Base-by-base conservation (phyloP, 2,888 invertebrate genomes). In the Drosophila pseudotalamancana region DNA sequence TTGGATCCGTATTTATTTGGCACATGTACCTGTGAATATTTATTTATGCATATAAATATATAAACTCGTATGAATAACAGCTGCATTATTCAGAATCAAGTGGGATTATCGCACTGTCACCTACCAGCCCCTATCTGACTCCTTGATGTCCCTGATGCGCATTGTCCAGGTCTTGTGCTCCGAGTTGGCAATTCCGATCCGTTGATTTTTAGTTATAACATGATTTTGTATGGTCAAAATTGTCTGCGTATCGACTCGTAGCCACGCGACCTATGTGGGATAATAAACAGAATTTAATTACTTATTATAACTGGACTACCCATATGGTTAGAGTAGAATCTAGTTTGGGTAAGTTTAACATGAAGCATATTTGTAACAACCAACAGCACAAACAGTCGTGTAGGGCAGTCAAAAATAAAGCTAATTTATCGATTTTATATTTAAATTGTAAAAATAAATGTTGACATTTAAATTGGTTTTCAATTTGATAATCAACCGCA, bases 191-290 rank as follows among this genome's bases (percentile, higher is more conserved):
- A 97, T 95, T 67, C 94, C 95, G 84, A 97, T 95, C 64, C 97
- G 93, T 90, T 97, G 96, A 91, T 97, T 97, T 92, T 97, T 96
- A 39, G 97, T 97, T 89, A 97, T 97, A 77, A 97, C 96, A 92
- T 97, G 96, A 77, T 94, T 95, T 56, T 96, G 96, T 82, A 97
- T 97, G 6, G 97, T 97, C 61, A 97, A 93, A 81, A 97, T 96
- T 0, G 97, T 97, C 90, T 97, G 97, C 1, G 97, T 97, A 92
- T 97, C 97, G 23, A 91, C 91, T 64, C 91, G 89, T 65, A 91
- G 87, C 91, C 91, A 91, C 87, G 91, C 91, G 32, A 91, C 91
- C 91, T 91, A 71, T 29, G 66, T 23, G 73, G 23, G 56, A 59
- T 34, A 56, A 5, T 18, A 0, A 34, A 50, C 53, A 66, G 8